Conservation (phyloP, 2,113 vertebrate genomes). For the Nycticryphes semicollaris region DNA sequence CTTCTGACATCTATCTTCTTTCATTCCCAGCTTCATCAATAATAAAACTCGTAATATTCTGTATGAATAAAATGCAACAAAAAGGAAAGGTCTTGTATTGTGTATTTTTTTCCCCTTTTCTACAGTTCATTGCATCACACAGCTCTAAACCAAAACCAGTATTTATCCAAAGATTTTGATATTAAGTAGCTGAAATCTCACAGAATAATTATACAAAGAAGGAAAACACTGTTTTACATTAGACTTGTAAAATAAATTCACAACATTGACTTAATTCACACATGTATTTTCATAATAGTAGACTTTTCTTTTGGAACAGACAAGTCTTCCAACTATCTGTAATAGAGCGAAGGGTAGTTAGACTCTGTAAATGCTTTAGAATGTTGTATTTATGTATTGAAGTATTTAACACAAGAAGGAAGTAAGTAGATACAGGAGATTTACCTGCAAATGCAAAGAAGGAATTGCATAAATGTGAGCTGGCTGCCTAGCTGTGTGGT, state of each 20-base stretch:
- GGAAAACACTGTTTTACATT: background rate
- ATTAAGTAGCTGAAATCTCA: background rate
- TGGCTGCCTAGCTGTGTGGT: background rate
- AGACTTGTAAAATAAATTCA: background rate
- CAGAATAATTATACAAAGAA: slow-evolving; percentile 9
- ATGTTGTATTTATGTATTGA: background rate
- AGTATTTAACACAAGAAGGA: background rate
- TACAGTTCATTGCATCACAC: background rate
- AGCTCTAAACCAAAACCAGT: background rate
- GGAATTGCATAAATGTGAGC: background rate
- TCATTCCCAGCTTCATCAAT: slow-evolving; percentile 7
- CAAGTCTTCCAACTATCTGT: background rate
- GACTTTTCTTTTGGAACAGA: background rate
- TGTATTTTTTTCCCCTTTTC: background rate
- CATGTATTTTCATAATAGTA: background rate
- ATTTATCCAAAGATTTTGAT: background rate
- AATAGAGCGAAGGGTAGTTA: background rate
- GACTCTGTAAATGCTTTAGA: background rate
- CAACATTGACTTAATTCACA: background rate
- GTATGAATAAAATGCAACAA: background rate
- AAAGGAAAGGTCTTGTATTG: background rate
- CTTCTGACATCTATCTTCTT: slow-evolving; percentile 29
- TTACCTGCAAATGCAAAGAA: background rate
- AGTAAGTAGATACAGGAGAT: background rate
- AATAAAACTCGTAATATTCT: slow-evolving; percentile 1